phyloP scores from a whole-genome alignment of 2,797 vertebrate species.

The Silurus lanzhouensis region DNA sequence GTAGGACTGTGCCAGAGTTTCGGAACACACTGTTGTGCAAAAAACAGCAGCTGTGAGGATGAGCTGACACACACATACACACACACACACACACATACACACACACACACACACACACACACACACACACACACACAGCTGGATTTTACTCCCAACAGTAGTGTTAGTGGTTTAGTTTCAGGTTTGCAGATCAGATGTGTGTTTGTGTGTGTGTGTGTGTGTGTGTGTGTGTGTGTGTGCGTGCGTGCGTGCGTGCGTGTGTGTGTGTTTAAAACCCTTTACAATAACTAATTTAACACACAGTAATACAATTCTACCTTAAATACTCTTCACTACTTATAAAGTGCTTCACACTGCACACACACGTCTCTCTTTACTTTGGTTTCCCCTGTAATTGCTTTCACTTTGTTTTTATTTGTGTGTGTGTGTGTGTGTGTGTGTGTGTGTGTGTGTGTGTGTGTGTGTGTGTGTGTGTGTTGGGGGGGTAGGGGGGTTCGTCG shows the following conservation, averaged over 20 bases:
- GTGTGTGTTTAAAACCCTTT: background rate
- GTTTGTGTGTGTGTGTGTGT: no score
- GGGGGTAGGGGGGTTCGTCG: background rate
- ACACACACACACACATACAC: background rate
- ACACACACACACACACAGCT: conserved; percentile 18
- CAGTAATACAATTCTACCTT: background rate
- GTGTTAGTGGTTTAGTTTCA: background rate
- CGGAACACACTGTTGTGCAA: background rate
- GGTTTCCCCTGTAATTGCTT: no score
- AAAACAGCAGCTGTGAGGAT: background rate
- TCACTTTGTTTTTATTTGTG: background rate
- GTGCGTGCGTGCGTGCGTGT: background rate
- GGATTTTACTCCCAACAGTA: background rate
- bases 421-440: background rate
- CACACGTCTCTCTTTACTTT: no score
- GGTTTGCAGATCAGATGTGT: background rate
- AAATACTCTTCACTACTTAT: background rate
- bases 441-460: background rate
- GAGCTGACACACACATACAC: background rate
- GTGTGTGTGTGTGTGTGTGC: background rate
- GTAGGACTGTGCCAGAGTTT: background rate
- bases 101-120: conserved; percentile 12
- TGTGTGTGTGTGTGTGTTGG: background rate
- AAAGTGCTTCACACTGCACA: no score
- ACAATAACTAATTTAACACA: background rate